phyloP scores from a whole-genome alignment of 2,888 invertebrate species.

The Ectemnius lituratus region DNA sequence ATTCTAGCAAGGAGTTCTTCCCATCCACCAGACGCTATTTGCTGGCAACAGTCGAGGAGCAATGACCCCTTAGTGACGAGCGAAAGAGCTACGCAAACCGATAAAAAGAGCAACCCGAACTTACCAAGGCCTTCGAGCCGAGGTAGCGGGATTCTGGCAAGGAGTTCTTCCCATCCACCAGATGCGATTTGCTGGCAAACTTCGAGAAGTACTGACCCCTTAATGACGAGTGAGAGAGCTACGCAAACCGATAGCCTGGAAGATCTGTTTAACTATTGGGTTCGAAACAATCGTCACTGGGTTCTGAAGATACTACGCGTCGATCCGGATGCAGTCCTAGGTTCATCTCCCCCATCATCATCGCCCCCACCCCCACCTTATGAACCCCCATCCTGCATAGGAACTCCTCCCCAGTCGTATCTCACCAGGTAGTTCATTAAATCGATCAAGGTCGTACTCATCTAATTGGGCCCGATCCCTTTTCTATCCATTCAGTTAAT shows the following conservation, averaged over 20 bases:
- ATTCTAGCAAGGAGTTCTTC: conserved; percentile 88
- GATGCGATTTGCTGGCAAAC: conserved; percentile 89
- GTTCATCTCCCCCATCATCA: conserved; percentile 69
- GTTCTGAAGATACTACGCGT: conserved; percentile 87
- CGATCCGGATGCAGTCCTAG: conserved; percentile 80
- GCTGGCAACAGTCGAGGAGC: conserved; percentile 81
- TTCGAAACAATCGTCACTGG: conserved; percentile 86
- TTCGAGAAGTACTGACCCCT: conserved; percentile 49
- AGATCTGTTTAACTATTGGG: conserved; percentile 82
- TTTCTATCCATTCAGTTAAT: neutral
- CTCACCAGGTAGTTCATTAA: neutral
- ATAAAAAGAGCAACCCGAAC: conserved; percentile 87
- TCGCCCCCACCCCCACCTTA: conserved; percentile 77
- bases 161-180: conserved; percentile 91
- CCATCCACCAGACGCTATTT: conserved; percentile 91
- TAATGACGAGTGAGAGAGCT: conserved; percentile 69
- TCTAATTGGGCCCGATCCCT: too few relatives aligned
- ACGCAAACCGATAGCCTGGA: conserved; percentile 84
- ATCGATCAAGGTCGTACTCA: neutral
- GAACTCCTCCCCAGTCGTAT: conserved; percentile 76
- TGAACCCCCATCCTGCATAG: conserved; percentile 79
- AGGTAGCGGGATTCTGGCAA: conserved; percentile 81
- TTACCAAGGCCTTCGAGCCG: conserved; percentile 80
- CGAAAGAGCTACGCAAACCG: conserved; percentile 82
- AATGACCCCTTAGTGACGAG: conserved; percentile 42